Evolutionary conservation across 2,888 invertebrate species (phyloP).

Genomic region (Listrodromus nycthemerus): DNA sequence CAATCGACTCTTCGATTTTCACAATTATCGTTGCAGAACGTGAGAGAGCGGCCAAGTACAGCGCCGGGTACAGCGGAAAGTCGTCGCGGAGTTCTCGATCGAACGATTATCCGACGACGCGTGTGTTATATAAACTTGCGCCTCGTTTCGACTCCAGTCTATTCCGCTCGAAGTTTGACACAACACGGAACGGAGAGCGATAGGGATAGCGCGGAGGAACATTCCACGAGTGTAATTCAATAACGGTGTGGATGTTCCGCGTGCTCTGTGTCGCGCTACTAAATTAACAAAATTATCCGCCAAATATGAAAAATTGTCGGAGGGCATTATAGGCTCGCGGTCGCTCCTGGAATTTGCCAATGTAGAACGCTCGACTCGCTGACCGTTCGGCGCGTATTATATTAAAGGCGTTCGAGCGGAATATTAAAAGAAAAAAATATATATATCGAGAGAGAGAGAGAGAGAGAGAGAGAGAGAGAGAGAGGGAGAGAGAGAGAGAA

Average conservation of each 20-base stretch:
- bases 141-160: not conserved
- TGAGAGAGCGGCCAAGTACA: not conserved
- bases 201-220: not conserved
- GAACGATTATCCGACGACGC: slow-evolving; percentile 47
- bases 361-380: slow-evolving; percentile 25
- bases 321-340: slow-evolving; percentile 13
- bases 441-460: not conserved
- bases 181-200: not conserved
- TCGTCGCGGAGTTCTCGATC: slow-evolving; percentile 36
- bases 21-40: slow-evolving; percentile 61
- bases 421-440: not conserved
- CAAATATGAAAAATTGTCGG: slow-evolving; percentile 7
- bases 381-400: slow-evolving; percentile 11
- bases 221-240: slow-evolving; percentile 28
- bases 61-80: not conserved
- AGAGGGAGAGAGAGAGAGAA: too few relatives aligned
- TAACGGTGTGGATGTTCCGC: not conserved
- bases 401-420: slow-evolving; percentile 8
- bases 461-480: too few relatives aligned
- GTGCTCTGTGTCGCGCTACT: not conserved
- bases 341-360: slow-evolving; percentile 38
- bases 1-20: slow-evolving; percentile 57
- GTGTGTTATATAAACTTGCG: slow-evolving; percentile 51
- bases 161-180: not conserved
- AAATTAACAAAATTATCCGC: slow-evolving; percentile 30